A percentile compares a stretch with the other conserved stretches of the same genome.
phyloP scores from a whole-genome alignment of 35 echinoderm and acorn worm species.

The Hemicentrotus pulcherrimus region DNA sequence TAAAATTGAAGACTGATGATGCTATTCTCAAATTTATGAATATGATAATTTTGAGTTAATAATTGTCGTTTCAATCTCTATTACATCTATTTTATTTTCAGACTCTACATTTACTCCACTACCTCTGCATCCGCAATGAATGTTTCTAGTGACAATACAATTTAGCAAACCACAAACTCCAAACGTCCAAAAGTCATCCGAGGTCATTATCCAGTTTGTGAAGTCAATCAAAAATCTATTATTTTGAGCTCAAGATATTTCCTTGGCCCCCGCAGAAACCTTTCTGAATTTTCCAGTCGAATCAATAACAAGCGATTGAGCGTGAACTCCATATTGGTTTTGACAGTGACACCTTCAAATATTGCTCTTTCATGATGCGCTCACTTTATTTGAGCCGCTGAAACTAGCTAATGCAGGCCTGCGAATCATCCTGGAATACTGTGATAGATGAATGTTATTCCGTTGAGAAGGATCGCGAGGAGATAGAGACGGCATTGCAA shows the following conservation, averaged over 20 bases:
- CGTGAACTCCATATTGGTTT: background rate
- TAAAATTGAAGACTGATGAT: too few species aligned
- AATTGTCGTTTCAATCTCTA: too few species aligned
- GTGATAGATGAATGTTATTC: background rate
- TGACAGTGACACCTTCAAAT: background rate
- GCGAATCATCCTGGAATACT: background rate
- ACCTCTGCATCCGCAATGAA: too few species aligned
- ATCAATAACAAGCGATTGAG: background rate
- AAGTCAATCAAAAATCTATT: background rate
- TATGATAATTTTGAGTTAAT: too few species aligned
- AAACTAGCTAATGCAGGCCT: background rate
- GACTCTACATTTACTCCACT: too few species aligned
- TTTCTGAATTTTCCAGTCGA: background rate
- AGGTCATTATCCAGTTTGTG: background rate
- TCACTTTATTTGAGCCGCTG: background rate
- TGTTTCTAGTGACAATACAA: background rate
- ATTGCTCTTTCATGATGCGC: background rate
- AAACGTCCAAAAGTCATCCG: background rate
- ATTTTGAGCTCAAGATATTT: background rate
- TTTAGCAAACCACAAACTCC: background rate
- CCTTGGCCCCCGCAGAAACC: background rate
- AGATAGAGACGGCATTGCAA: background rate
- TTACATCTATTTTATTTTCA: too few species aligned
- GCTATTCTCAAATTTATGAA: too few species aligned
- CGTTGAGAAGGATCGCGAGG: background rate